Percentiles rank a stretch among this genome's conserved stretches.
Conservation (phyloP, 92 coral and sea anemone species). For the Virgularia gustaviana region DNA sequence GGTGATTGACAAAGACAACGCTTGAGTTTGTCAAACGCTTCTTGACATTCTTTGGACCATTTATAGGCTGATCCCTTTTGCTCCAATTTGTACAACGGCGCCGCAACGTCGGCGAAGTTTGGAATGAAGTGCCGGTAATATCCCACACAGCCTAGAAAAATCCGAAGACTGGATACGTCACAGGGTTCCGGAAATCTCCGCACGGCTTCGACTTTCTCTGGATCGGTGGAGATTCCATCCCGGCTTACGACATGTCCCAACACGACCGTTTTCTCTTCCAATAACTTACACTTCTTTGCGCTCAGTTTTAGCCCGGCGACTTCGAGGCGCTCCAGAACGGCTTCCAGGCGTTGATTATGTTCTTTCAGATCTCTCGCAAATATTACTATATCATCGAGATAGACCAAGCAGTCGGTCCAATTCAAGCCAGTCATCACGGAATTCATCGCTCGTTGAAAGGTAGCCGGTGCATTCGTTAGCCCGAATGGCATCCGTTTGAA, state of each 20-base stretch:
- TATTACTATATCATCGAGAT: constrained; percentile 44
- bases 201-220: constrained; percentile 33
- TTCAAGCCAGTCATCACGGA: constrained; percentile 24
- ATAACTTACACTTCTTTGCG: constrained; percentile 35
- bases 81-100: constrained; percentile 35
- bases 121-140: constrained; percentile 45
- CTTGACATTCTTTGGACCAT: constrained; percentile 15
- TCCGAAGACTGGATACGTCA: constrained; percentile 28
- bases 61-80: constrained; percentile 18
- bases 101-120: constrained; percentile 35
- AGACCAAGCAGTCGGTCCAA: constrained; percentile 40
- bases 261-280: constrained; percentile 17
- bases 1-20: constrained; percentile 35
- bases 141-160: constrained; percentile 34
- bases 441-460: constrained; percentile 32
- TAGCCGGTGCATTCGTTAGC: constrained; percentile 41
- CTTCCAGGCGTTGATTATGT: constrained; percentile 33
- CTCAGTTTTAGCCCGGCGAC: constrained; percentile 48
- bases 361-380: constrained; percentile 32
- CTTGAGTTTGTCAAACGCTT: constrained; percentile 6
- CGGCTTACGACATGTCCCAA: constrained; percentile 41
- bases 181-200: constrained; percentile 28
- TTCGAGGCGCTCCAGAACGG: constrained; percentile 31
- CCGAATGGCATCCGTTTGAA: constrained; percentile 37
- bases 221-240: constrained; percentile 46